phyloP scores from a whole-genome alignment of 2,797 vertebrate species.

The Percopsis omiscomaycus region DNA sequence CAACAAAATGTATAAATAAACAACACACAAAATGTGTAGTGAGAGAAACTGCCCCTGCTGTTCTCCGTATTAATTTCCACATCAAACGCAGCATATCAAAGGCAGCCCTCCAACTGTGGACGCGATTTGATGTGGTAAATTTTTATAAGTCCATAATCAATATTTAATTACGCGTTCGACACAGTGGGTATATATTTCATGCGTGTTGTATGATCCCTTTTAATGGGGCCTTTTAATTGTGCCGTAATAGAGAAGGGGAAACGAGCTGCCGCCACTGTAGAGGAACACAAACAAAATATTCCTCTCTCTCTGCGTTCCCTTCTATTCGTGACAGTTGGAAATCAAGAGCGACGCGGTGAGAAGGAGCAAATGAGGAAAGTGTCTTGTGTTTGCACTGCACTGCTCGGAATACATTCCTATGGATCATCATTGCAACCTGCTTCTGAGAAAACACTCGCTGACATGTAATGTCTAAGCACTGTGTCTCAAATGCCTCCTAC shows the following conservation, averaged over 20 bases:
- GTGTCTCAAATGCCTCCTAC: slow-evolving; percentile 18
- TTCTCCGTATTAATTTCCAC: slow-evolving; percentile 72
- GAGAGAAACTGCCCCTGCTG: slow-evolving; percentile 58
- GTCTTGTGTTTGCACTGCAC: slow-evolving; percentile 12
- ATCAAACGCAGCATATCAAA: slow-evolving; percentile 71
- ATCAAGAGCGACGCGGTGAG: slow-evolving; percentile 12
- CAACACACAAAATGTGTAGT: slow-evolving; percentile 67
- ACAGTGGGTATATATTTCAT: slow-evolving; percentile 71
- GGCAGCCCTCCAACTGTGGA: slow-evolving; percentile 65
- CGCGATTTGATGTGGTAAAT: slow-evolving; percentile 74
- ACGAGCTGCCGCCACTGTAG: slow-evolving; percentile 36
- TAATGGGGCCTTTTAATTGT: slow-evolving; percentile 57
- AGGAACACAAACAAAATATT: neutral
- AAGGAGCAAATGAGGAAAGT: slow-evolving; percentile 29
- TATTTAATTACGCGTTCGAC: slow-evolving; percentile 78
- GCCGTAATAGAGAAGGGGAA: slow-evolving; percentile 47
- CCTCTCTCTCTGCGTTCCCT: slow-evolving; percentile 12
- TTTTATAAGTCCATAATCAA: slow-evolving; percentile 78
- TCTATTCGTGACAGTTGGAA: slow-evolving; percentile 24
- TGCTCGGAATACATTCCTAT: slow-evolving; percentile 29
- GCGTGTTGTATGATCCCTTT: slow-evolving; percentile 68
- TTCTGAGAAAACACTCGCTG: slow-evolving; percentile 38
- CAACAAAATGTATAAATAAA: slow-evolving; percentile 76
- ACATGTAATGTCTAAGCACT: slow-evolving; percentile 27
- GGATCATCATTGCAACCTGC: slow-evolving; percentile 35